A percentile compares a stretch with the other conserved stretches of the same genome.
Evolutionary conservation across 2,113 vertebrate genomes (phyloP).

Genomic region (Oreochromis aureus): DNA sequence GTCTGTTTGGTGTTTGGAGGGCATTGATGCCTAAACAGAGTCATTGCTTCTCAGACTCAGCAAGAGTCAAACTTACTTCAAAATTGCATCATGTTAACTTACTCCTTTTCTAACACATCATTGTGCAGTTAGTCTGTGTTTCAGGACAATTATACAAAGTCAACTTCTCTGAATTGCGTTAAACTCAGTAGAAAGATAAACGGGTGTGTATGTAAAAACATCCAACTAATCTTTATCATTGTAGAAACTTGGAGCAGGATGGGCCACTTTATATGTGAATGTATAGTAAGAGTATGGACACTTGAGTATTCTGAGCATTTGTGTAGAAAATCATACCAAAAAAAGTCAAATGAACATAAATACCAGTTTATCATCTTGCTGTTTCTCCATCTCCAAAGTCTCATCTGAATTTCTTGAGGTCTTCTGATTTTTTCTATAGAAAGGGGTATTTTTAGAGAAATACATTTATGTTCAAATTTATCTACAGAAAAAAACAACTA

Average conservation of each 20-base stretch:
- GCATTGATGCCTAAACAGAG: background rate
- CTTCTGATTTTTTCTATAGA: background rate
- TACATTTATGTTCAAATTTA: background rate
- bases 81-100: accelerated
- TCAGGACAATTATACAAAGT: accelerated
- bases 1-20: background rate
- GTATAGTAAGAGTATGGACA: background rate
- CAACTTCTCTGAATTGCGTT: accelerated
- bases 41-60: background rate
- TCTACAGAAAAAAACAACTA: background rate
- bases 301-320: background rate
- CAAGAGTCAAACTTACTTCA: background rate
- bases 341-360: background rate
- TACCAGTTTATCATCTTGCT: background rate
- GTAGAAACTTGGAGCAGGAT: background rate
- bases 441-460: accelerated
- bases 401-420: background rate
- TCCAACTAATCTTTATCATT: background rate
- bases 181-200: background rate
- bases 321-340: background rate
- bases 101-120: background rate
- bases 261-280: background rate
- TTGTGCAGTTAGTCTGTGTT: background rate
- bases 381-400: background rate
- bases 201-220: background rate